A percentile compares a stretch with the other conserved stretches of the same genome.
Conservation (phyloP, 2,797 vertebrate genomes). For the Liparis tanakae region DNA sequence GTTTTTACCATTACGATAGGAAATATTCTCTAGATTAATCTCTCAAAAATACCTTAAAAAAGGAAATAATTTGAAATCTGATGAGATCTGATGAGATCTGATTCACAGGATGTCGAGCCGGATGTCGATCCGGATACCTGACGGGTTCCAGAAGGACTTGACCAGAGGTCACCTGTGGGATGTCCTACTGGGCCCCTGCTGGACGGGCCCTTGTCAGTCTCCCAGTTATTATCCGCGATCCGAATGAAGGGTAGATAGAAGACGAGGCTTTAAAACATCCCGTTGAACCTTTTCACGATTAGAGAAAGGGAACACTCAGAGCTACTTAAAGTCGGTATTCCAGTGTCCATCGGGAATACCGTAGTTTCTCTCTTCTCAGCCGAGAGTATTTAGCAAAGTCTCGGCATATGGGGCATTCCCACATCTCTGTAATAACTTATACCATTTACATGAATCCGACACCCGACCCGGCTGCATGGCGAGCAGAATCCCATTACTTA, state of each 20-base stretch:
- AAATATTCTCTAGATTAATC: neutral
- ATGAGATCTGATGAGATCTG: too few species aligned
- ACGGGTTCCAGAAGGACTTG: conserved; percentile 40
- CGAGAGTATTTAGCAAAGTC: conserved; percentile 52
- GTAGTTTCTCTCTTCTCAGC: conserved; percentile 38
- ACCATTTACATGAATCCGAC: conserved; percentile 70
- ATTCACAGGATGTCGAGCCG: neutral
- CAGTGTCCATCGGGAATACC: conserved; percentile 19
- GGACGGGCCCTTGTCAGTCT: conserved; percentile 66
- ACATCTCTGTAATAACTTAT: conserved; percentile 64
- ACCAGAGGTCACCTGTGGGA: conserved; percentile 55
- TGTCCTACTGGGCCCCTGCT: conserved; percentile 36
- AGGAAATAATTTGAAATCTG: neutral
- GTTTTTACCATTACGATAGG: neutral
- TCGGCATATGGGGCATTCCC: conserved; percentile 25
- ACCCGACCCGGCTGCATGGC: conserved; percentile 65
- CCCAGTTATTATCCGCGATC: conserved; percentile 57
- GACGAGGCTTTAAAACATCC: neutral
- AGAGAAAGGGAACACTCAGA: conserved; percentile 17
- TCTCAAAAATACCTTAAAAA: neutral
- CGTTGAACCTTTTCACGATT: conserved; percentile 1
- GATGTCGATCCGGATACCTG: conserved; percentile 31
- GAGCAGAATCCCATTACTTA: conserved; percentile 79
- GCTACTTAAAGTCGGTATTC: conserved; percentile 3
- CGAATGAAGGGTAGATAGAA: conserved; percentile 63